Evolutionary conservation across 2,888 invertebrate genomes (phyloP), one percentile per base, ranked within the genome.

Genomic region (Noctua comes): DNA sequence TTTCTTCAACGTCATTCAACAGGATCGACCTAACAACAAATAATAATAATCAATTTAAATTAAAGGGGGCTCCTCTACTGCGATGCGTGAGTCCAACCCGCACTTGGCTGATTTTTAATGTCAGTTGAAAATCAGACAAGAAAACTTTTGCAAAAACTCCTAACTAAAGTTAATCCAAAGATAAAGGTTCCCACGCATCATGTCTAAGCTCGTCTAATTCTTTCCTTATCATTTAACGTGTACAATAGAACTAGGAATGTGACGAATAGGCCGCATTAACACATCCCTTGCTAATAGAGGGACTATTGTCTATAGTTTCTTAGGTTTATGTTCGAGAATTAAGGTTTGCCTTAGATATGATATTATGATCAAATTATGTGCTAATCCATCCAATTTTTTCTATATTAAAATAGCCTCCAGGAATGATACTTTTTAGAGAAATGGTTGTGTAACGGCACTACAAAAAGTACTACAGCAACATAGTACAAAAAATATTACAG

Each of bases 231-330:
- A 83, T 86, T 85, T 62, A 74, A 73, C 79, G 80, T 46, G 54
- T 75, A 87, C 83, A 86, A 86, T 87, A 86, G 85, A 87, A 86
- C 86, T 87, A 84, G 79, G 79, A 59, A 54, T 65, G 71, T 78
- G 77, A 87, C 77, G 85, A 85, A 86, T 83, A 68, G 62, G 21
- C 69, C 27, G 76, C 80, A 73, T 86, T 87, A 83, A 62, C 48
- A 72, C 69, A 62, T 68, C 74, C 68, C 70, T 16, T 18, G 24
- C 65, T 83, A 79, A 83, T 80, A 79, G 79, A 68, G 43, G 11
- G 21, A 16, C 62, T 57, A 82, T 82, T 82, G 82, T 82, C 66
- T 80, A n/a, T 36, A 57, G 57, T 57, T 68, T 77, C 68, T 68
- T 57, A 57, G 71, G 64, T 82, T 68, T 57, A 68, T 82, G 62